Base-by-base conservation (phyloP, 2,888 invertebrate genomes). In the Heliconius charithonia region DNA sequence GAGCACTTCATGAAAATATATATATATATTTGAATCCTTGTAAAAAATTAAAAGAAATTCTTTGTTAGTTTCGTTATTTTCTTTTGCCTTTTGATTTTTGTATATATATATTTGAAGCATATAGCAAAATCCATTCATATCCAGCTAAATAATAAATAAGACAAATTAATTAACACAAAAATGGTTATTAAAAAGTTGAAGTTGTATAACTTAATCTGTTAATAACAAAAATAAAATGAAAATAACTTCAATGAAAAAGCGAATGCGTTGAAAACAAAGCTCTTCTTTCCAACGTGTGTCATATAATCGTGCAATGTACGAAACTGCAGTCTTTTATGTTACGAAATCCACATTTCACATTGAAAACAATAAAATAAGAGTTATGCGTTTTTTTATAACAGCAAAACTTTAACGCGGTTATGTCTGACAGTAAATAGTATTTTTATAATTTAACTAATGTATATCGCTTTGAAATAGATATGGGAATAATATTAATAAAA, bases 281-380 rank as follows among this genome's bases (percentile, higher is more conserved):
- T 25, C 41, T 45, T 45, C 41, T 69, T 7, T 41, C 45, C 41
- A n/a, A 41, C 16, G 41, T 41, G 67, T 67, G 67, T 67, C 41
- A 69, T 69, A 69, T 41, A 16, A 69, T 69, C 41, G 69, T 69
- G 25, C 69, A 45, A 69, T 69, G 25, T 69, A 41, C 41, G 41
- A 69, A 69, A 25, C 16, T 16, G 25, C 41, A 25, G 13, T 41
- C 41, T 69, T 63, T 69, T 69, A 37, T 41, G 37, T 41, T 41
- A 69, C 41, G 16, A 41, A n/a, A 25, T 69, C 16, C 67, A n/a
- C 25, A 41, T 41, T 69, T 37, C 9, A 29, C 22, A 51, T 71
- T 56, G 71, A 45, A 62, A 51, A 45, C 3, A 32, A 65, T 65
- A 51, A 63, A 59, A n/a, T 59, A 59, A 51, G 2, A 51, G 3